Evolutionary conservation across 2,888 invertebrate species (phyloP), one percentile per base, ranked within the genome.

Genomic region (Rhagium mordax): DNA sequence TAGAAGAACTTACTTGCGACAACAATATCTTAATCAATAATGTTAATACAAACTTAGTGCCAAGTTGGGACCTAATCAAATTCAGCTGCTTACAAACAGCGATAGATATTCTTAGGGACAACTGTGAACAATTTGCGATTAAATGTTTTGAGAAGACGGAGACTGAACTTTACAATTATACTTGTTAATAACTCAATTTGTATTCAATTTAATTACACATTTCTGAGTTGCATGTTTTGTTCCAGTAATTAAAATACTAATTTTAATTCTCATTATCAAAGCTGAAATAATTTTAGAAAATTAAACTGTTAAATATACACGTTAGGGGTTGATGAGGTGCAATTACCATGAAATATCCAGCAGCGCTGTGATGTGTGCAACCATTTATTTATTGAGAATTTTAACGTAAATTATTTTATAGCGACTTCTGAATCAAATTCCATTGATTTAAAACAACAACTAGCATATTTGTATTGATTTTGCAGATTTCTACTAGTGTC

Each of bases 171-270:
- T 33, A 33, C 7, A 65, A 53, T 65, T 65, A 49, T 29, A 27
- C 53, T 65, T 27, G 65, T 65, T 65, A 53, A 65, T 53, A 65
- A 65, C 47, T 65, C 33, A 53, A 65, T 65, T 53, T 53, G 53
- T 65, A 65, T 51, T 20, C 16, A 27, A 48, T 53, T 48, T 33
- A 53, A 33, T 65, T 53, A 53, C 15, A 33, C 53, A 65, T 33
- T n/a, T 53, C 65, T 53, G 53, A 65, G n/a, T 41, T 41, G 41
- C n/a, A 41, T 4, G 33, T 41, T 55, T 53, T 33, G 65, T 41
- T 65, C 20, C 18, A 24, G 41, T 53, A 33, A 53, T 59, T 33
- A 4, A 59, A 16, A 6, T 7, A 15, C 59, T 33, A 29, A 29
- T 33, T 59, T 29, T 0, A 7, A 7, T 59, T 59, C 0, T 2